A percentile compares a stretch with the other conserved stretches of the same genome.
phyloP scores from a whole-genome alignment of 2,113 vertebrate species.

The Tupaia chinensis region DNA sequence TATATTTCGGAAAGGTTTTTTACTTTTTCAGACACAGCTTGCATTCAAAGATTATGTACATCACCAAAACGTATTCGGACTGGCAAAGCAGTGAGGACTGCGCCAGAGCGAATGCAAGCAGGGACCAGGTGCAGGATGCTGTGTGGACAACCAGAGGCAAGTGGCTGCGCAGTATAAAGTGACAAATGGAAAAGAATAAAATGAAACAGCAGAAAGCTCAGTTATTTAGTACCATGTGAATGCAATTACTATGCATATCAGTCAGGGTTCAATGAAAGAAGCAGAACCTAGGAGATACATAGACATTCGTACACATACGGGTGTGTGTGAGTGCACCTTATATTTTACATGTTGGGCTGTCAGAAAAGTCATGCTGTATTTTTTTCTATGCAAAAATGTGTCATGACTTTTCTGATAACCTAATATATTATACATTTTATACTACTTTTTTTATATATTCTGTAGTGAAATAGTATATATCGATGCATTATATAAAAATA shows the following conservation, averaged over 20 bases:
- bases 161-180: not conserved
- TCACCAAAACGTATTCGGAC: conserved; percentile 62
- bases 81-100: conserved; percentile 62
- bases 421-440: not conserved
- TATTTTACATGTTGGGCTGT: no score
- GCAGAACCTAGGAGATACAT: not conserved
- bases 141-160: not conserved
- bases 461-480: not conserved
- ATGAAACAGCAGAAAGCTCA: not conserved
- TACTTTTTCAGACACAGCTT: conserved; percentile 59
- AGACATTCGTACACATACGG: rapidly evolving
- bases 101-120: not conserved
- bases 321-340: not conserved
- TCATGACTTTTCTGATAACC: no score
- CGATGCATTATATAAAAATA: not conserved
- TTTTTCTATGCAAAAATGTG: no score
- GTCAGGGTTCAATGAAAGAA: not conserved
- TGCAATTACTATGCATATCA: not conserved
- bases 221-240: not conserved
- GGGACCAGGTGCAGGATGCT: conserved; percentile 64
- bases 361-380: no score
- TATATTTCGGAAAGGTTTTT: not conserved
- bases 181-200: not conserved
- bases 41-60: conserved; percentile 64
- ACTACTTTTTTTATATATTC: not conserved